These are phyloP conservation scores for Denticeps clupeoides DNA, from an alignment of 2,797 vertebrate species.

Conservation along the genomic window DNA sequence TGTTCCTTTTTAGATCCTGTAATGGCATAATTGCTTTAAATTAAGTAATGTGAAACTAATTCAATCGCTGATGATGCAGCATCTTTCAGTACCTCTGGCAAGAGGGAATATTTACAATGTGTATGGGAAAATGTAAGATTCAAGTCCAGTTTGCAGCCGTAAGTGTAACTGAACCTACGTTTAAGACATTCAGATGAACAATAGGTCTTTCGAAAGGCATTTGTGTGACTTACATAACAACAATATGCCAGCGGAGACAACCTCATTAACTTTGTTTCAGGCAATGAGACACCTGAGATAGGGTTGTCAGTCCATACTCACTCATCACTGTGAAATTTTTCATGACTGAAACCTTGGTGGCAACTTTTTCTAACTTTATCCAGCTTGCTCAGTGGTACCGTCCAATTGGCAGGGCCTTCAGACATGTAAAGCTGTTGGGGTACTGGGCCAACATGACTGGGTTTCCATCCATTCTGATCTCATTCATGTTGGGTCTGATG, in stretches of 20 bases:
- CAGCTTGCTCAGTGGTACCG: constrained; percentile 67
- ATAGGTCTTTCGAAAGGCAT: constrained; percentile 7
- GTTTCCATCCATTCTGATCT: constrained; percentile 88
- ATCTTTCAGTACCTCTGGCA: constrained; percentile 11
- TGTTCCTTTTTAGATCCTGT: too few species aligned
- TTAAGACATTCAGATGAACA: constrained; percentile 16
- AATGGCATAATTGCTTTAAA: too few species aligned
- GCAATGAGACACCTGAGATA: neutral
- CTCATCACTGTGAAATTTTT: neutral
- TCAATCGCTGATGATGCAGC: constrained; percentile 7
- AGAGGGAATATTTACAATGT: constrained; percentile 15
- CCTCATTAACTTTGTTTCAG: neutral
- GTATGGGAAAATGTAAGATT: too few species aligned
- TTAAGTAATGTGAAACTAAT: neutral
- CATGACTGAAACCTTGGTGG: neutral
- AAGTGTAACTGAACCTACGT: constrained; percentile 1
- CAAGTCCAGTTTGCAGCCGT: constrained; percentile 3
- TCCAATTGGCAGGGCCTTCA: constrained; percentile 79
- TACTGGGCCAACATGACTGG: constrained; percentile 81
- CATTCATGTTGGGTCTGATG: constrained; percentile 72
- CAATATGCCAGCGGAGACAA: neutral
- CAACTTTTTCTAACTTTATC: neutral
- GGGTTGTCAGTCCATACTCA: constrained; percentile 5
- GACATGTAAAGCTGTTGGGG: constrained; percentile 85
- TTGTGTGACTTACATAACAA: constrained; percentile 15